phyloP scores from a whole-genome alignment of 1,140 invertebrate genomes.

The Aphidius gifuensis region DNA sequence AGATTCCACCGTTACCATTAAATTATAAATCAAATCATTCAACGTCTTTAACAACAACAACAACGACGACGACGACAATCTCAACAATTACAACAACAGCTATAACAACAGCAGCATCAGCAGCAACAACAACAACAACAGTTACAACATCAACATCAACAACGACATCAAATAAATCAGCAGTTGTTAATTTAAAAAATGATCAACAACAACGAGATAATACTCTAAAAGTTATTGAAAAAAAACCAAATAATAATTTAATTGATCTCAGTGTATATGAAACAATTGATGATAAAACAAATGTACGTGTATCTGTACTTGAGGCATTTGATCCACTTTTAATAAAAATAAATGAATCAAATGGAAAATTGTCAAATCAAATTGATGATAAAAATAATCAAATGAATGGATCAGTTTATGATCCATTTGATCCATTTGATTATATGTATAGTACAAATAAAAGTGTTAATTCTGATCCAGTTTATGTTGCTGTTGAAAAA shows the following conservation, averaged over 20 bases:
- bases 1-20: conserved; percentile 53
- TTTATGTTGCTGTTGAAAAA: conserved; percentile 72
- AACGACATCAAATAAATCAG: background rate
- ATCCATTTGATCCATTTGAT: conserved; percentile 83
- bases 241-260: conserved; percentile 58
- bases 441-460: conserved; percentile 75
- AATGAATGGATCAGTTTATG: conserved; percentile 71
- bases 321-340: conserved; percentile 82
- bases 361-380: conserved; percentile 28
- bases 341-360: conserved; percentile 52
- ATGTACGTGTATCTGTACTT: conserved; percentile 73
- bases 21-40: conserved; percentile 43
- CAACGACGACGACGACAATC: too few species aligned
- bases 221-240: conserved; percentile 54
- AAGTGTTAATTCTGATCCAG: conserved; percentile 71
- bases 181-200: too few species aligned
- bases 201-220: conserved; percentile 34
- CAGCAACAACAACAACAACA: background rate
- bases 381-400: conserved; percentile 40
- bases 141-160: conserved; percentile 13
- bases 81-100: too few species aligned
- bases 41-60: conserved; percentile 26
- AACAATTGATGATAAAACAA: conserved; percentile 55
- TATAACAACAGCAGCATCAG: too few species aligned
- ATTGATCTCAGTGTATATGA: conserved; percentile 57